phyloP scores from a whole-genome alignment of 2,797 vertebrate genomes.

The Triplophysa yarkandensis region DNA sequence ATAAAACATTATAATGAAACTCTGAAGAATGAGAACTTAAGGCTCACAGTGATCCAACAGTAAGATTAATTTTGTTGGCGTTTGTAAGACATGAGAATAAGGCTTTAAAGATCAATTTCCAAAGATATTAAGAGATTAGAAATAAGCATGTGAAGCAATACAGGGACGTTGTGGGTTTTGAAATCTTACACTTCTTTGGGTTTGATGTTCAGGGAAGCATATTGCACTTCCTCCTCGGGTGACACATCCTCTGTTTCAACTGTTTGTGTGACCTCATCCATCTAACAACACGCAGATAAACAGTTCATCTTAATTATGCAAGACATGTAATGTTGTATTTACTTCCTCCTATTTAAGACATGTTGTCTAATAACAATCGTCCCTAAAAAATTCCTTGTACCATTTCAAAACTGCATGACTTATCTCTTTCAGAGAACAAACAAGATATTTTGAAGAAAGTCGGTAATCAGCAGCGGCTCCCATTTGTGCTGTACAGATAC shows the following conservation, averaged over 20 bases:
- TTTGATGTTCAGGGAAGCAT: background rate
- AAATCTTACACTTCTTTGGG: background rate
- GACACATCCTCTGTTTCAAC: background rate
- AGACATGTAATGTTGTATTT: too few species aligned
- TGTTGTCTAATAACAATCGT: too few species aligned
- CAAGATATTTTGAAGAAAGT: too few species aligned
- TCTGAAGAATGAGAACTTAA: background rate
- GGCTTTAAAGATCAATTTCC: background rate
- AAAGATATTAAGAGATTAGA: background rate
- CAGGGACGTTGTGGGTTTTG: background rate
- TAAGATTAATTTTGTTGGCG: too few species aligned
- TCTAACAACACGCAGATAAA: background rate
- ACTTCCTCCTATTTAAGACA: too few species aligned
- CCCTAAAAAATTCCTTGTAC: too few species aligned
- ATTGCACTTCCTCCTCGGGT: constrained; percentile 14
- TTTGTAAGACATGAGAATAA: too few species aligned
- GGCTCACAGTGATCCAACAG: background rate
- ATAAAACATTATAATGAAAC: background rate
- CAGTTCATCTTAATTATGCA: background rate
- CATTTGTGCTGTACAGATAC: too few species aligned
- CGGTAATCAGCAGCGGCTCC: too few species aligned
- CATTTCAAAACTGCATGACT: too few species aligned
- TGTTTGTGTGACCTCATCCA: background rate
- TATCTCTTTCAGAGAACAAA: too few species aligned
- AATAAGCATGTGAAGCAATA: background rate